These are phyloP conservation scores for Pherbina coryleti DNA, from an alignment of 2,888 invertebrate species.

Conservation along the genomic window DNA sequence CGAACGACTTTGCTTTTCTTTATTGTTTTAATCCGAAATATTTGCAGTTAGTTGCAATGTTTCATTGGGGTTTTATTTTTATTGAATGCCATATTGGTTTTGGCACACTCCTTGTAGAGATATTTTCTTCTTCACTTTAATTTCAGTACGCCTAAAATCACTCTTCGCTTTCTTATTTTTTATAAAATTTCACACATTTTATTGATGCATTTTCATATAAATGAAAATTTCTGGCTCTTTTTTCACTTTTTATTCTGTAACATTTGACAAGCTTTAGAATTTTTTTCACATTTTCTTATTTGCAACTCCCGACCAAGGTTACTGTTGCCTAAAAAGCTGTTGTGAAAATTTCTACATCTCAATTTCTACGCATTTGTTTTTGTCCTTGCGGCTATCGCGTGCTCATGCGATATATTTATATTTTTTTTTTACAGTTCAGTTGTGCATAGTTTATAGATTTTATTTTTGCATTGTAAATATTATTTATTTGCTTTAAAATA, in stretches of 20 bases:
- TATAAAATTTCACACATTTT: neutral
- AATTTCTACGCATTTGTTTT: slow-evolving; percentile 11
- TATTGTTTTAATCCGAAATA: neutral
- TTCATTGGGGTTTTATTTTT: too few relatives aligned
- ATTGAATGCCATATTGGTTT: too few relatives aligned
- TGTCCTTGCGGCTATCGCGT: slow-evolving; percentile 18
- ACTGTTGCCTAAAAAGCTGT: slow-evolving; percentile 9
- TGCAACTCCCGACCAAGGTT: slow-evolving; percentile 20
- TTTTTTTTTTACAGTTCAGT: slow-evolving; percentile 13
- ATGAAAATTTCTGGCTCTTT: neutral
- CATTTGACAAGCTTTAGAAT: neutral
- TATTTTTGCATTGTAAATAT: slow-evolving; percentile 14
- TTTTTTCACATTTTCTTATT: neutral
- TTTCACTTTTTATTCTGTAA: neutral
- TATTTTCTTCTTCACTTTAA: neutral
- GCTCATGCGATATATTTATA: neutral
- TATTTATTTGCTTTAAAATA: slow-evolving; percentile 8
- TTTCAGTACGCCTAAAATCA: neutral
- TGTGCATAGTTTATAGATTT: slow-evolving; percentile 29
- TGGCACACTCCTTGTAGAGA: too few relatives aligned
- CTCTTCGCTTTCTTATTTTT: neutral
- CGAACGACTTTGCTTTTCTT: neutral
- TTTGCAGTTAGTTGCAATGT: too few relatives aligned
- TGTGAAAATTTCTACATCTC: slow-evolving; percentile 1
- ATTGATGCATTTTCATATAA: neutral